Conservation (phyloP, 2,888 invertebrate genomes). For the Lepas anatifera region DNA sequence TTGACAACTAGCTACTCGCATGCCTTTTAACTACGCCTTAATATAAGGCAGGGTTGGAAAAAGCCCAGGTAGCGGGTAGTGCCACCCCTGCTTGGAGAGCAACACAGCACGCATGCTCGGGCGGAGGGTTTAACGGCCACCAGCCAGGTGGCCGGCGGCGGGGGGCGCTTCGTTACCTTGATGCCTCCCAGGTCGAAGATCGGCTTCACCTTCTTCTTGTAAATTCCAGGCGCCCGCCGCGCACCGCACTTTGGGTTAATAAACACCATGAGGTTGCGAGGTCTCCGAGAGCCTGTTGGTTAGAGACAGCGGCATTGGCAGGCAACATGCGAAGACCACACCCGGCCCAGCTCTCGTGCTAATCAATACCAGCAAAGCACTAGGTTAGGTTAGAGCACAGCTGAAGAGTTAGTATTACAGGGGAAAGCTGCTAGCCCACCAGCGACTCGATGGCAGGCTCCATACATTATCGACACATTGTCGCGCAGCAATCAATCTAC, state of each 20-base stretch:
- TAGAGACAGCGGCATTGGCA: not conserved
- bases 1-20: not conserved
- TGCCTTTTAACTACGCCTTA: not conserved
- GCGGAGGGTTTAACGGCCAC: constrained; percentile 43
- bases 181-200: constrained; percentile 32
- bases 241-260: constrained; percentile 70
- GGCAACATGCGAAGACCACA: too few relatives aligned
- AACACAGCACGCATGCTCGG: too few relatives aligned
- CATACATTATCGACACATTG: too few relatives aligned
- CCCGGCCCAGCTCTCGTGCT: too few relatives aligned
- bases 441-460: too few relatives aligned
- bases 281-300: constrained; percentile 35
- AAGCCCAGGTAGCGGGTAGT: too few relatives aligned
- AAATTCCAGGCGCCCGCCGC: constrained; percentile 18
- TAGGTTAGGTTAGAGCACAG: too few relatives aligned
- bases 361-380: too few relatives aligned
- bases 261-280: constrained; percentile 59
- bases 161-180: not conserved
- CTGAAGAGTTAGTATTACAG: too few relatives aligned
- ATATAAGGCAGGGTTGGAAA: not conserved
- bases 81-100: too few relatives aligned
- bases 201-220: constrained; percentile 30
- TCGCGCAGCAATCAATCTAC: too few relatives aligned
- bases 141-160: constrained; percentile 36
- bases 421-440: too few relatives aligned